Conservation (phyloP, 2,113 vertebrate species). For the Xiphophorus hellerii region DNA sequence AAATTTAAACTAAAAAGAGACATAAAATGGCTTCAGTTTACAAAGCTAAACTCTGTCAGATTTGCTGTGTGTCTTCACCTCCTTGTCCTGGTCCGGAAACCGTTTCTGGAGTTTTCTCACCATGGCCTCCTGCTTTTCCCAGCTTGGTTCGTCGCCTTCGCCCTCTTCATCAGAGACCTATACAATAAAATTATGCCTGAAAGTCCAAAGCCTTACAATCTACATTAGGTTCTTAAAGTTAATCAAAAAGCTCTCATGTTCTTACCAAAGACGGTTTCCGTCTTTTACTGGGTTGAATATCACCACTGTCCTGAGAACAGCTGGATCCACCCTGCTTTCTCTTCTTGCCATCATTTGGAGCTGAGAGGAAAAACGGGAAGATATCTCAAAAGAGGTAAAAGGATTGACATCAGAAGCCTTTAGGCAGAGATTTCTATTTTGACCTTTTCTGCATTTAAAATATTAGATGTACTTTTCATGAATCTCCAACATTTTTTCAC, state of each 20-base stretch:
- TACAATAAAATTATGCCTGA: conserved; percentile 1
- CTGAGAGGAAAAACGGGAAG: conserved; percentile 7
- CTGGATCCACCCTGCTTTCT: conserved; percentile 80
- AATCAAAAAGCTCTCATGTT: not conserved
- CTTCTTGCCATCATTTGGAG: conserved; percentile 74
- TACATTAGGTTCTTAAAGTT: not conserved
- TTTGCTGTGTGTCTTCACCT: conserved; percentile 74
- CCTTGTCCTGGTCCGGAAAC: conserved; percentile 89
- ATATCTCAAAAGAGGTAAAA: conserved; percentile 2
- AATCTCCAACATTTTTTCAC: not conserved
- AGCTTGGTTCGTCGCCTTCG: conserved; percentile 72
- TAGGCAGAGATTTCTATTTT: not conserved
- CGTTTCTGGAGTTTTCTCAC: conserved; percentile 87
- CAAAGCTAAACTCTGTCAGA: not conserved
- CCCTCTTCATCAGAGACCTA: conserved; percentile 40
- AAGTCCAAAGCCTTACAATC: not conserved
- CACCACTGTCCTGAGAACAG: conserved; percentile 65
- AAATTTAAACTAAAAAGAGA: not conserved
- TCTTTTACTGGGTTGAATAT: conserved; percentile 79
- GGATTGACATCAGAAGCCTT: not conserved
- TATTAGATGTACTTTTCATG: not conserved
- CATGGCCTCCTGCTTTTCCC: conserved; percentile 86
- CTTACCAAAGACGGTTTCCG: conserved; percentile 80
- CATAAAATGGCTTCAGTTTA: not conserved
- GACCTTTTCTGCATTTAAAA: not conserved